Evolutionary conservation across 1,140 invertebrate genomes (phyloP), one percentile per base, ranked within the genome.

Genomic region (Helicorthomorpha holstii): DNA sequence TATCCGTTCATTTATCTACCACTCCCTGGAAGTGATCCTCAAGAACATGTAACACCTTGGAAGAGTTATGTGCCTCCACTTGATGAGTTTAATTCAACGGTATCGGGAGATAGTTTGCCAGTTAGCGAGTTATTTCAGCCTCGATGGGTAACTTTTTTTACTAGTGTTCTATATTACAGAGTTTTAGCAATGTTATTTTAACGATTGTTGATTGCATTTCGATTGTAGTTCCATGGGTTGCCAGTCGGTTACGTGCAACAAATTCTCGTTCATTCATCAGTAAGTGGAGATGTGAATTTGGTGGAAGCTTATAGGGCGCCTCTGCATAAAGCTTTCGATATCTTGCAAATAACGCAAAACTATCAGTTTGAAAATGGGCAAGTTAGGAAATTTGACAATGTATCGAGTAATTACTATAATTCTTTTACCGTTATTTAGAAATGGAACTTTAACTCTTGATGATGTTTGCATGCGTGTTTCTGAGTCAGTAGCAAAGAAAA

Each of bases 301-400:
- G 80, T 81, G 61, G 90, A 94, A 75, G 87, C 87, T 45, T 90
- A 91, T 64, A 73, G 86, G 60, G 86, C 80, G 22, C 88, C 90
- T 26, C 69, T 95, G 1, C 79, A 81, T 60, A 83, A 88, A 71
- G 79, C 86, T 27, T 94, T 93, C 69, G 79, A 83, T 65, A 69
- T 94, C 44, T 63, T 91, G 42, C 83, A 93, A 67, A 76, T 81
- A 44, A 76, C 94, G 54, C 76, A 82, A 58, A 87, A 88, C 69
- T 87, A 87, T 66, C 79, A 89, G 63, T 75, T 81, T 61, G 68
- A 73, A 50, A 75, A 83, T 59, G 79, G 75, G 85, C 88, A 69
- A 73, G 68, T 68, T 52, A 3, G 46, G 19, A 19, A 3, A 29
- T 19, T 50, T 57, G 34, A 24, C 48, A 29, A 47, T 52, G 38